Base-by-base conservation (phyloP, 2,888 invertebrate species). In the Tiliacea aurago region DNA sequence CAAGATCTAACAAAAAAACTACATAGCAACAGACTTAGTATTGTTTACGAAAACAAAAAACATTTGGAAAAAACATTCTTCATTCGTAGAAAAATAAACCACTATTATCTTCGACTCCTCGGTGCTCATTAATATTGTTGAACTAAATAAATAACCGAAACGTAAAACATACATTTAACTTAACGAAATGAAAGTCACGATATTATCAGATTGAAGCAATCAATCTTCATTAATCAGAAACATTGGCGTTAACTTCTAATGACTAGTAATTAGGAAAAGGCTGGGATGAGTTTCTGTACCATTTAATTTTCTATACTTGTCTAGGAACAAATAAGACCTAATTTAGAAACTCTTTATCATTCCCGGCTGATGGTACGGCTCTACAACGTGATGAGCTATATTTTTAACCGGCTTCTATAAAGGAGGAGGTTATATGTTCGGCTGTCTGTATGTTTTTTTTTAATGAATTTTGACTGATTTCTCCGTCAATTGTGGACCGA, bases 211-310 rank as follows among this genome's bases (percentile, higher is more conserved):
- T 89, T 88, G 85, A 80, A 78, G 84, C 82, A 84, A 94, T 94
- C 91, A 91, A 93, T 93, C 92, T 92, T 92, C 91, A 93, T 94
- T 92, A 92, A 92, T 92, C 90, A 91, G 84, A 85, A 88, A 88
- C 84, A 89, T 90, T 82, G 90, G 87, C 91, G 90, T 90, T 90
- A 90, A 90, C 91, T 91, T 89, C 88, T 92, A 93, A 93, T 90
- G 91, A 91, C 92, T 91, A 86, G 91, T 92, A 92, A 93, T 93
- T 92, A 93, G 87, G 88, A 87, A 79, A 86, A 87, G 83, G 82
- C 85, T 85, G 80, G 80, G 76, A 86, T 86, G 83, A 87, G 87
- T 85, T 83, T 80, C 70, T 84, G 80, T 72, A 70, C 53, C 28
- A 70, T 59, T 81, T 61, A 15, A 58, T 58, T 80, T 70, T 70